A percentile compares a stretch with the other conserved stretches of the same genome.
These are phyloP conservation scores for Holothuria glaberrima DNA, from an alignment of 35 echinoderm and acorn worm genomes.

Conservation along the genomic window DNA sequence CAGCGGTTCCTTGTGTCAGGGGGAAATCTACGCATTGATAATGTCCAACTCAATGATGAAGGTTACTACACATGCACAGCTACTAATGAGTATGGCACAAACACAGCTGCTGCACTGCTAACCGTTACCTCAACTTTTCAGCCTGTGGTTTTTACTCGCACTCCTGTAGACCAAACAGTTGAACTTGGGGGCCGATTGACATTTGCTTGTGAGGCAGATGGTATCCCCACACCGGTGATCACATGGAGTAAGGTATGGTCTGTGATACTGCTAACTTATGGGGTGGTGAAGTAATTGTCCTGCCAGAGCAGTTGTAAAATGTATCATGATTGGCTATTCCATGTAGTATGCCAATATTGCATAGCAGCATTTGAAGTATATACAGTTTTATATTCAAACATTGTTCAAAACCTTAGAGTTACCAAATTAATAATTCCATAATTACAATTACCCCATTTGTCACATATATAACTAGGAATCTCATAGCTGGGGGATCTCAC, in stretches of 20 bases:
- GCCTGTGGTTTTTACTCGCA: conserved; percentile 66
- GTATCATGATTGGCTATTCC: no score
- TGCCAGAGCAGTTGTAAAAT: no score
- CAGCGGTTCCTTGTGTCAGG: conserved; percentile 57
- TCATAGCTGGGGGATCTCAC: no score
- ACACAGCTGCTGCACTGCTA: conserved; percentile 76
- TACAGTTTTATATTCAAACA: no score
- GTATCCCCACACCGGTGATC: conserved; percentile 69
- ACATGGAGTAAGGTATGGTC: conserved; percentile 86
- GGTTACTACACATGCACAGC: conserved; percentile 91
- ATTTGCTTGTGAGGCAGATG: conserved; percentile 74
- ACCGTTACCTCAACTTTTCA: conserved; percentile 67
- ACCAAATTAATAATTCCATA: no score
- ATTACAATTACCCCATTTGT: no score
- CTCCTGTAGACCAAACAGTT: conserved; percentile 75
- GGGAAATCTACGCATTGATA: conserved; percentile 64
- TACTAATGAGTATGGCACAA: conserved; percentile 84
- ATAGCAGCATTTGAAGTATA: no score
- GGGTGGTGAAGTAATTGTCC: no score
- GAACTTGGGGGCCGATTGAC: conserved; percentile 72
- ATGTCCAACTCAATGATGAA: conserved; percentile 65
- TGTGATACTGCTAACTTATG: no score
- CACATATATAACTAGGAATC: no score
- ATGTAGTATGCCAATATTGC: no score
- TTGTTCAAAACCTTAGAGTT: no score